A percentile compares a stretch with the other conserved stretches of the same genome.
phyloP scores from a whole-genome alignment of 2,113 vertebrate genomes.

The Balaenoptera acutorostrata region DNA sequence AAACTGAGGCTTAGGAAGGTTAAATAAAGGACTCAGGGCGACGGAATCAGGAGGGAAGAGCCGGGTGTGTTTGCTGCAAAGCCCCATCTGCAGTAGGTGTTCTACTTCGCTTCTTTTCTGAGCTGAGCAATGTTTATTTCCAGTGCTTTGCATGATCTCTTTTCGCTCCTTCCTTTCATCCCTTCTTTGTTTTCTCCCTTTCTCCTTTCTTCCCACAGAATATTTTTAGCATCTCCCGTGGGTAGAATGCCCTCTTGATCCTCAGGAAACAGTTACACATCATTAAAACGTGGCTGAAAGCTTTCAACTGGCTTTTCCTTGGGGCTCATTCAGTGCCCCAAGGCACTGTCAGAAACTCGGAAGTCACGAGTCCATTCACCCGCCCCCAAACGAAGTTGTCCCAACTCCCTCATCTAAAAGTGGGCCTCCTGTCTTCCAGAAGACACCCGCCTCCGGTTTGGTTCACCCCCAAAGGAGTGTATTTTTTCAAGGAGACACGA shows the following conservation, averaged over 20 bases:
- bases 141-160: not conserved
- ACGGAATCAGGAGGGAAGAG: not conserved
- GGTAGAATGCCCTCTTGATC: not conserved
- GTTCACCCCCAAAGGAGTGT: not conserved
- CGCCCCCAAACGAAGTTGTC: not conserved
- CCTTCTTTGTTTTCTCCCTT: not conserved
- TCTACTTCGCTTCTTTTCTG: not conserved
- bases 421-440: not conserved
- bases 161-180: not conserved
- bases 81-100: not conserved
- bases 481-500: not conserved
- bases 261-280: not conserved
- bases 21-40: not conserved
- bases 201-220: not conserved
- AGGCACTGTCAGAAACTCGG: not conserved
- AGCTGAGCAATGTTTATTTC: not conserved
- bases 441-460: rapidly evolving
- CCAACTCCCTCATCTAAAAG: not conserved
- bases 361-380: not conserved
- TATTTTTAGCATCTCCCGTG: not conserved
- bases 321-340: not conserved
- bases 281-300: not conserved
- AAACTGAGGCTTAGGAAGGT: not conserved
- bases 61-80: rapidly evolving
- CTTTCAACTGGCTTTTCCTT: not conserved